Conservation (phyloP, 1,140 invertebrate genomes). For the Drosophila ercepeae region DNA sequence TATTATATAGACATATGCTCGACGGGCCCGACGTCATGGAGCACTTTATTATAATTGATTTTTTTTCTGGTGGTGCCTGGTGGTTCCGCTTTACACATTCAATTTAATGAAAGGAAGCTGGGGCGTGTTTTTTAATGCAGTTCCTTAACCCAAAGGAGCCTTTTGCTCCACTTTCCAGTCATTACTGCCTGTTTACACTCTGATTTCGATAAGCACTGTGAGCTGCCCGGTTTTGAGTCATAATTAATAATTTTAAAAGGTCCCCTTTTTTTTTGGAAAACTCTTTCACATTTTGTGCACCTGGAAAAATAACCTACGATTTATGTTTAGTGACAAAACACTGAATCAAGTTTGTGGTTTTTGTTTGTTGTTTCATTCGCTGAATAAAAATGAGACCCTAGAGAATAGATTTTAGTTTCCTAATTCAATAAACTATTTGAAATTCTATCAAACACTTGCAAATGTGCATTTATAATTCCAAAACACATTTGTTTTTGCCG, state of each 20-base stretch:
- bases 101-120: conserved; percentile 13
- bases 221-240: background rate
- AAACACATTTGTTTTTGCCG: background rate
- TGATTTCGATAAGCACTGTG: conserved; percentile 34
- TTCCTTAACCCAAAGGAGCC: conserved; percentile 11
- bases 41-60: conserved; percentile 43
- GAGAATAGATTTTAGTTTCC: background rate
- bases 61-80: background rate
- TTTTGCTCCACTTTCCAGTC: conserved; percentile 4
- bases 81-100: conserved; percentile 10
- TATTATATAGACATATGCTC: conserved; percentile 39
- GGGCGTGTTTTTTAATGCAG: background rate
- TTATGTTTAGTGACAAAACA: background rate
- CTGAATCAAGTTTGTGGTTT: background rate
- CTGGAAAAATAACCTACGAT: background rate
- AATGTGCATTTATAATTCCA: background rate
- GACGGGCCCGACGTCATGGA: conserved; percentile 3
- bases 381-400: background rate
- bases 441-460: background rate
- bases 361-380: too few relatives aligned
- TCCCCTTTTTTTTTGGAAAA: background rate
- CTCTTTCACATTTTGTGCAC: background rate
- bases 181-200: conserved; percentile 40
- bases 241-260: conserved; percentile 41
- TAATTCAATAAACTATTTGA: background rate